Evolutionary conservation across 2,113 vertebrate genomes (phyloP).

Genomic region (Ascaphus truei): DNA sequence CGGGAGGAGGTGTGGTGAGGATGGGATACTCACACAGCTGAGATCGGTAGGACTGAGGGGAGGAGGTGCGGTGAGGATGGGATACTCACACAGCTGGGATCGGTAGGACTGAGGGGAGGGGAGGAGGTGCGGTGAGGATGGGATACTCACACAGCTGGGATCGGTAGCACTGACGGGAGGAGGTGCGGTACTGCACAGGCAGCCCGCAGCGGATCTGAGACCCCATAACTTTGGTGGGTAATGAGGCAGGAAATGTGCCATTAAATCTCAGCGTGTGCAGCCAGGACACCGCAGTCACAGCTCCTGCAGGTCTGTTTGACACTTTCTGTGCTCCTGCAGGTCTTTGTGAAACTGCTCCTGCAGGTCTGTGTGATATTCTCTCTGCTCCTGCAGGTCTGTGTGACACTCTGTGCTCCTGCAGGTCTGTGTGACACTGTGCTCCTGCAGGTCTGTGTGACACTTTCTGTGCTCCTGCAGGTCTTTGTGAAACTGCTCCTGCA

Average conservation of each 20-base stretch:
- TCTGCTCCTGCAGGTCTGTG: not conserved
- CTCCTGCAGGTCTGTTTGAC: not conserved
- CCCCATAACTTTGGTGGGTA: not conserved
- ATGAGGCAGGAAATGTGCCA: conserved; percentile 34
- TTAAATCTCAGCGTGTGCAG: conserved; percentile 29
- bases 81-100: too few species aligned
- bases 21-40: too few species aligned
- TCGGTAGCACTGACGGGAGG: conserved; percentile 8
- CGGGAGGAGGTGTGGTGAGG: too few species aligned
- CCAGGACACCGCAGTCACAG: conserved; percentile 22
- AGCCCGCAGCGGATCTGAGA: not conserved
- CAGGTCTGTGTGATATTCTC: not conserved
- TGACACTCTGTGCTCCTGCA: not conserved
- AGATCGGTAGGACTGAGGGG: too few species aligned
- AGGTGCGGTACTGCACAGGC: conserved; percentile 5
- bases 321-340: too few species aligned
- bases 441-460: not conserved
- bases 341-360: not conserved
- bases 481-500: too few species aligned
- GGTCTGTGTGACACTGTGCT: not conserved
- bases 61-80: too few species aligned
- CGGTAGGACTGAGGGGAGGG: too few species aligned
- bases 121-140: not conserved
- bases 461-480: too few species aligned
- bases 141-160: conserved; percentile 32